phyloP scores from a whole-genome alignment of 2,113 vertebrate species.

The Alexandromys fortis region DNA sequence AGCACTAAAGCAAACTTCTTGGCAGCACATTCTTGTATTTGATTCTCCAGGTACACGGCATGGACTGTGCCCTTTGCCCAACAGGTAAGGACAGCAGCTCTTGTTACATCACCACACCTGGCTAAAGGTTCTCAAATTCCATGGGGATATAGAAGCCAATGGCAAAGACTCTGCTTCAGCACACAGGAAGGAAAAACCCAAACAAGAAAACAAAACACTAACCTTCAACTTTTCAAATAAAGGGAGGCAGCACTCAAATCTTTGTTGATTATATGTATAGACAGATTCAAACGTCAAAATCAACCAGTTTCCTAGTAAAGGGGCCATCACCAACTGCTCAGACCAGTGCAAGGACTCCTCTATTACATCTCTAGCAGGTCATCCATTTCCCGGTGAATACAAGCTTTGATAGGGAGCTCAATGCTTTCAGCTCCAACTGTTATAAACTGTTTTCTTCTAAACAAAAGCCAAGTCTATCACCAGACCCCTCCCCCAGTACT shows the following conservation, averaged over 20 bases:
- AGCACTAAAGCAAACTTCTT: conserved; percentile 38
- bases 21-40: not conserved
- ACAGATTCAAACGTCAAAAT: conserved; percentile 19
- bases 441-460: conserved; percentile 41
- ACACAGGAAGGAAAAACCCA: not conserved
- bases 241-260: conserved; percentile 15
- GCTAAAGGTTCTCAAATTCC: conserved; percentile 54
- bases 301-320: not conserved
- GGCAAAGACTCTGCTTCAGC: conserved; percentile 16
- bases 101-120: conserved; percentile 28
- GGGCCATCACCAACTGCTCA: not conserved
- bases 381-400: not conserved
- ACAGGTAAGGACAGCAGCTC: conserved; percentile 33
- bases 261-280: conserved; percentile 11
- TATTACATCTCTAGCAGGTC: not conserved
- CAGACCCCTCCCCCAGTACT: not conserved
- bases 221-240: conserved; percentile 48
- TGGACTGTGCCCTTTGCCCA: not conserved
- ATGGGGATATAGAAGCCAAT: not conserved
- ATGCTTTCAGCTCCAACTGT: conserved; percentile 10
- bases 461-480: conserved; percentile 20
- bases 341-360: not conserved
- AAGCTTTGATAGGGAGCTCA: not conserved
- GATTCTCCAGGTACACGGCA: not conserved
- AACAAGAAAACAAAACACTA: not conserved